Conservation (phyloP, 1,140 invertebrate species). For the Homalodisca vitripennis region DNA sequence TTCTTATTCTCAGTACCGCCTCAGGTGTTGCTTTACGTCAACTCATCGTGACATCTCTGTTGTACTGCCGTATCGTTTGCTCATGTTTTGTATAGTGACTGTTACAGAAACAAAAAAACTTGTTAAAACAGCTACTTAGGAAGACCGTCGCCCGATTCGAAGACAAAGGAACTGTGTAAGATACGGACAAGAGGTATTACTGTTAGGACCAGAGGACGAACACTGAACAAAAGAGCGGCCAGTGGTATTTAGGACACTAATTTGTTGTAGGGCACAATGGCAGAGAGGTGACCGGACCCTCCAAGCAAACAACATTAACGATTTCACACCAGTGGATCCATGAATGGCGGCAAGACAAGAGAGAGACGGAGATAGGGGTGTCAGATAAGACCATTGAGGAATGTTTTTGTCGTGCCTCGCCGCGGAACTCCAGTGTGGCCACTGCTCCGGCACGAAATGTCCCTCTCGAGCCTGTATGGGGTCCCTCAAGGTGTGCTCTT, state of each 20-base stretch:
- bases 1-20: too few species aligned
- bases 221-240: background rate
- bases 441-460: slow-evolving; percentile 15
- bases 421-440: too few species aligned
- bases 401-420: slow-evolving; percentile 26
- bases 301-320: slow-evolving; percentile 21
- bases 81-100: too few species aligned
- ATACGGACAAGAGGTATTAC: background rate
- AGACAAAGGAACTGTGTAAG: background rate
- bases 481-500: background rate
- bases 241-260: slow-evolving; percentile 22
- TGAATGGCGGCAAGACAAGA: background rate
- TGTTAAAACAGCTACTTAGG: background rate
- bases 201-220: background rate
- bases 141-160: too few species aligned
- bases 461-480: background rate
- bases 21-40: too few species aligned
- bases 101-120: too few species aligned
- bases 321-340: slow-evolving; percentile 23
- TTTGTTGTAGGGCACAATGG: slow-evolving; percentile 3
- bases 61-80: too few species aligned
- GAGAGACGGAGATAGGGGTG: slow-evolving; percentile 10
- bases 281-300: background rate
- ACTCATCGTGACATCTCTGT: too few species aligned
- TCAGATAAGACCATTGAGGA: slow-evolving; percentile 24